Evolutionary conservation across 2,113 vertebrate genomes (phyloP).

Genomic region (Thermophis baileyi): DNA sequence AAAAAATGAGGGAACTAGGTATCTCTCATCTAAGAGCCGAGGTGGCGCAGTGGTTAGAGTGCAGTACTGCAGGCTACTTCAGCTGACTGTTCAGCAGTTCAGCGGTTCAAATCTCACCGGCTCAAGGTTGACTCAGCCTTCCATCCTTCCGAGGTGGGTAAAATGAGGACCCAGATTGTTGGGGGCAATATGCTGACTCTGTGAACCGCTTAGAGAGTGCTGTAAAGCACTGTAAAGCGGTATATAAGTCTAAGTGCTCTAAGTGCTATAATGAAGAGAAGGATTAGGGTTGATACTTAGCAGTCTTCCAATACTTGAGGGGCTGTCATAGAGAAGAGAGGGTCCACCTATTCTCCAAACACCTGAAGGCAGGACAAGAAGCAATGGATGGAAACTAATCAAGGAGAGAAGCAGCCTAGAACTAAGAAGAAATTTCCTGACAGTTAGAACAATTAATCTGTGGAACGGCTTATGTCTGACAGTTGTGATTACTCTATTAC

Average conservation of each 20-base stretch:
- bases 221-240: no score
- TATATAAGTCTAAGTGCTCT: no score
- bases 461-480: neutral
- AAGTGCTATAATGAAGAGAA: neutral
- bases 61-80: no score
- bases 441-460: neutral
- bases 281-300: neutral
- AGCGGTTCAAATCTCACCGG: no score
- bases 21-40: neutral
- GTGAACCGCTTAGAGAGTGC: no score
- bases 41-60: no score
- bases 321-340: neutral
- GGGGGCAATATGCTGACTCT: no score
- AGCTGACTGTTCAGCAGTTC: no score
- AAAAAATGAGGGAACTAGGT: neutral
- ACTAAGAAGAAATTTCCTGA: neutral
- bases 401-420: neutral
- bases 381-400: neutral
- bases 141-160: no score
- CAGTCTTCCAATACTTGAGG: neutral
- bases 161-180: no score
- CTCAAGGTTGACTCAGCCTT: no score
- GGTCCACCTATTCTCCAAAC: neutral
- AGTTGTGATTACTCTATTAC: neutral
- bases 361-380: neutral